These are phyloP conservation scores for Anagyrus pseudococci DNA, from an alignment of 2,888 invertebrate species.

Conservation along the genomic window DNA sequence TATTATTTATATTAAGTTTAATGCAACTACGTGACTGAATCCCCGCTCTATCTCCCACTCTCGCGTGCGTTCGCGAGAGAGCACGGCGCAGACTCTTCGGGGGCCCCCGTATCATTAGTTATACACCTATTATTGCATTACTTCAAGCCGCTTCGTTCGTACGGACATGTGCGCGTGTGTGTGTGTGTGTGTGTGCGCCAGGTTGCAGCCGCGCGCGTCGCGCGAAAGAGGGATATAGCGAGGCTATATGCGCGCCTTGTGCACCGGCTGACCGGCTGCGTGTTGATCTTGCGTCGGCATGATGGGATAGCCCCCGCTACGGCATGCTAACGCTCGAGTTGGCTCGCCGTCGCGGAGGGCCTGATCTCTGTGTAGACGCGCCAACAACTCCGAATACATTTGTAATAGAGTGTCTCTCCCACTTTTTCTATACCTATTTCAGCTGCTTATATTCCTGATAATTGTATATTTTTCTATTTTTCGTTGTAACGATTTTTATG, in stretches of 20 bases:
- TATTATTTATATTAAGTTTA: slow-evolving; percentile 64
- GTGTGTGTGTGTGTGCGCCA: slow-evolving; percentile 5
- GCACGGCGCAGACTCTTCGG: neutral
- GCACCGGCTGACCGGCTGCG: slow-evolving; percentile 3
- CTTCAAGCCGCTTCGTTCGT: neutral
- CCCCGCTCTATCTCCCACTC: too few species aligned
- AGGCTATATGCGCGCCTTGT: slow-evolving; percentile 3
- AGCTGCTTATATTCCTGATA: too few species aligned
- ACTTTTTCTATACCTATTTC: too few species aligned
- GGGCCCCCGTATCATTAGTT: slow-evolving; percentile 58
- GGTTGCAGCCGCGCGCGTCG: slow-evolving; percentile 30
- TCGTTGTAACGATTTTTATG: too few species aligned
- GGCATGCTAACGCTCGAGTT: too few species aligned
- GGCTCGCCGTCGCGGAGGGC: too few species aligned
- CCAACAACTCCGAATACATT: slow-evolving; percentile 38
- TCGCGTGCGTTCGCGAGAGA: slow-evolving; percentile 32
- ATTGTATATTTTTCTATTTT: too few species aligned
- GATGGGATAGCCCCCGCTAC: too few species aligned
- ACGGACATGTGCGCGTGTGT: neutral
- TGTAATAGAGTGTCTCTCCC: too few species aligned
- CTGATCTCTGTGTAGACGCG: too few species aligned
- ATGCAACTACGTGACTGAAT: slow-evolving; percentile 63
- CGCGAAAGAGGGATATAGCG: neutral
- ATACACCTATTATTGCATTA: slow-evolving; percentile 62
- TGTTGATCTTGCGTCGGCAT: slow-evolving; percentile 19